Evolutionary conservation across 2,113 vertebrate species (phyloP).

Genomic region (Sinocyclocheilus grahami): DNA sequence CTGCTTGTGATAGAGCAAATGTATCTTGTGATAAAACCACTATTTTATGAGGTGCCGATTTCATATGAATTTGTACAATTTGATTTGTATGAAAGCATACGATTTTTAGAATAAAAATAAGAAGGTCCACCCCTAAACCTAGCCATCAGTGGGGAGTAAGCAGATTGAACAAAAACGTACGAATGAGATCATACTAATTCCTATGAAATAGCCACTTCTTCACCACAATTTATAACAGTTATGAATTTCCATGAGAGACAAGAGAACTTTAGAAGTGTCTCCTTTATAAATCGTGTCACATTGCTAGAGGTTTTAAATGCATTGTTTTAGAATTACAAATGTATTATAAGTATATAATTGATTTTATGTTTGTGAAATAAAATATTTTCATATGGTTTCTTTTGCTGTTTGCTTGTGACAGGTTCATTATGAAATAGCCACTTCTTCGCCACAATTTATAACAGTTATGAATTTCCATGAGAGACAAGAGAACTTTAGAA

Average conservation of each 20-base stretch:
- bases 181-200: not conserved
- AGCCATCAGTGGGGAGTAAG: not conserved
- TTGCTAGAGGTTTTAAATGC: no score
- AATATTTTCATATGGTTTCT: not conserved
- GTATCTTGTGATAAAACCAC: not conserved
- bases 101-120: not conserved
- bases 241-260: no score
- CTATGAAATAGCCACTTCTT: not conserved
- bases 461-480: no score
- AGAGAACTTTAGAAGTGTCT: no score
- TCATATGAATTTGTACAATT: not conserved
- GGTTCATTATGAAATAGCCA: not conserved
- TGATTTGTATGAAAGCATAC: not conserved
- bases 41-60: not conserved
- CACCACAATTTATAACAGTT: not conserved
- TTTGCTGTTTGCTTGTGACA: constrained; percentile 2
- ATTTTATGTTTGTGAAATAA: no score
- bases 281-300: no score
- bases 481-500: no score
- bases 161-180: not conserved
- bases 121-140: not conserved
- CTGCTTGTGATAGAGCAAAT: not conserved
- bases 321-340: no score
- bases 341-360: no score
- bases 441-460: not conserved